Evolutionary conservation across 2,888 invertebrate genomes (phyloP), one percentile per base, ranked within the genome.

Genomic region (Sipha maydis): DNA sequence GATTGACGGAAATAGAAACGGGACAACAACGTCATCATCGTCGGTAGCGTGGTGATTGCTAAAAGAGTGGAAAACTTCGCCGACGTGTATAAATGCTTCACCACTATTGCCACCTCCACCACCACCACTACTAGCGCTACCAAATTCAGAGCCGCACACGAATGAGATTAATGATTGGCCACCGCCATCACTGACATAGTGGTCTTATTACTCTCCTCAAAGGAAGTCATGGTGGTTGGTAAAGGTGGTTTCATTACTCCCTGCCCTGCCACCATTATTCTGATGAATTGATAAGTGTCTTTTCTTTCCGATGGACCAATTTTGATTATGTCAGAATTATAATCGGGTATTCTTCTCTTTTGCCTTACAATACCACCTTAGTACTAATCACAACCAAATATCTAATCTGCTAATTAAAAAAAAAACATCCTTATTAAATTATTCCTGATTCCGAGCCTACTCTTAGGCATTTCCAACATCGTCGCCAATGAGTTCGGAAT

Each of bases 91-190:
- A 86, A 86, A 86, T 86, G 78, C 38, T 79, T 67, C 19, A n/a
- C 67, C 14, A 19, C 56, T 38, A 31, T 28, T 38, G 19, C 38
- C 38, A 73, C 85, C 48, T 1, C 28, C 61, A 38, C 21, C 21
- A 4, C 31, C 14, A 25, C n/a, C 48, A 25, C 56, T 38, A 38
- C 21, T 4, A 4, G 17, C 14, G 7, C n/a, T 14, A 25, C 56
- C 69, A 25, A 54, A 83, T 25, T 83, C 77, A 41, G 67, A 48
- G 78, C 85, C 77, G 67, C 25, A 75, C 28, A 80, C 56, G 88
- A 88, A 82, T 48, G 82, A 88, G 88, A 88, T 88, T 88, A 82
- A 88, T 88, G 82, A 82, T 88, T 82, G 48, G 82, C 75, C 28
- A 73, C 85, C 48, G 5, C 38, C 75, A 38, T 25, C 61, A 17